phyloP scores from a whole-genome alignment of 2,888 invertebrate genomes.

The Neelides folsomi region DNA sequence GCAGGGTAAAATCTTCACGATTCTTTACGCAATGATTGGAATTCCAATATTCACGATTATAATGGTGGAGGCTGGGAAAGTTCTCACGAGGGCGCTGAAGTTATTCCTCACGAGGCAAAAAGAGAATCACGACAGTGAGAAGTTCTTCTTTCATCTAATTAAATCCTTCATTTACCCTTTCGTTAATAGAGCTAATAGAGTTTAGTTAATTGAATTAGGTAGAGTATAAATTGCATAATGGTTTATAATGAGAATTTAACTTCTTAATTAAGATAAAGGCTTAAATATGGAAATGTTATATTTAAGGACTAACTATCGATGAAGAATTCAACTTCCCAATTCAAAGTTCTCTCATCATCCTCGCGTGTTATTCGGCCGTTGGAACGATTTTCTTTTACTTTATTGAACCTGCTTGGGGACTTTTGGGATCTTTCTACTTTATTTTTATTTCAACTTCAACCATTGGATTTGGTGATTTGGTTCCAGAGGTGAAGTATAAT shows the following conservation, averaged over 20 bases:
- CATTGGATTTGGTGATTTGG: slow-evolving; percentile 88
- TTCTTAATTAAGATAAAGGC: background rate
- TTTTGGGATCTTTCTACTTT: slow-evolving; percentile 89
- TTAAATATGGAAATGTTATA: background rate
- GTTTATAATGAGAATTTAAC: background rate
- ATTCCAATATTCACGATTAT: slow-evolving; percentile 91
- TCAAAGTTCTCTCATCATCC: slow-evolving; percentile 68
- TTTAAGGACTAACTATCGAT: slow-evolving; percentile 61
- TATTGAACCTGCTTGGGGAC: slow-evolving; percentile 67
- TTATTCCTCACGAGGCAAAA: slow-evolving; percentile 43
- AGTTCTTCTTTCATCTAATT: background rate
- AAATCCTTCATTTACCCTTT: background rate
- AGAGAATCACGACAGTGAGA: slow-evolving; percentile 14
- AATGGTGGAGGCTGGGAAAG: slow-evolving; percentile 85
- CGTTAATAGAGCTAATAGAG: background rate
- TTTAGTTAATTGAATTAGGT: too few relatives aligned
- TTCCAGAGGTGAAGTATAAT: slow-evolving; percentile 54
- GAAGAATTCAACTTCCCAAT: slow-evolving; percentile 92
- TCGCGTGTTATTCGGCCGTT: slow-evolving; percentile 70
- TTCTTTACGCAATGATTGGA: slow-evolving; percentile 85
- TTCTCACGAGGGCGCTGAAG: slow-evolving; percentile 79
- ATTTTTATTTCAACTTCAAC: slow-evolving; percentile 95
- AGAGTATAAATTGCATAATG: background rate
- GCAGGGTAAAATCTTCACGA: slow-evolving; percentile 67
- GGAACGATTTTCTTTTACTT: slow-evolving; percentile 67